Evolutionary conservation across 2,888 invertebrate genomes (phyloP).

Genomic region (Scaptomyza tumidula): DNA sequence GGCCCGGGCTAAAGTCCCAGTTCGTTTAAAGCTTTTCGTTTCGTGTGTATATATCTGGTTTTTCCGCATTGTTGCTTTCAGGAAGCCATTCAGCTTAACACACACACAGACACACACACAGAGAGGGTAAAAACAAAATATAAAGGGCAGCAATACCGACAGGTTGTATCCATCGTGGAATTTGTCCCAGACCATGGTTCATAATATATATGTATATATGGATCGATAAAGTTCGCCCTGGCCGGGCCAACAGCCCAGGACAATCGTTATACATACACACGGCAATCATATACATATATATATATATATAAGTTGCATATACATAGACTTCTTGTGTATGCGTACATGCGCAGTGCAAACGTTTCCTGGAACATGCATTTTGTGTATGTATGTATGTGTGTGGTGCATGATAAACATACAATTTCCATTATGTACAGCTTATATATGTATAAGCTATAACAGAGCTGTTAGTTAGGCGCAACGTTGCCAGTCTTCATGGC

Average conservation of each 20-base stretch:
- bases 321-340: background rate
- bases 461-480: constrained; percentile 26
- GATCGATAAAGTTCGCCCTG: constrained; percentile 56
- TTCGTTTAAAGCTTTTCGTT: constrained; percentile 8
- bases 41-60: constrained; percentile 45
- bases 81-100: constrained; percentile 42
- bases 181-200: constrained; percentile 77
- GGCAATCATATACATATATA: constrained; percentile 10
- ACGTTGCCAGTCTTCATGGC: constrained; percentile 40
- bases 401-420: background rate
- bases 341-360: constrained; percentile 54
- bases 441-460: constrained; percentile 9
- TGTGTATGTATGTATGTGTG: background rate
- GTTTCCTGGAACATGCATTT: constrained; percentile 44
- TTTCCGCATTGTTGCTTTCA: constrained; percentile 58
- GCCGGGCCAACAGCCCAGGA: constrained; percentile 71
- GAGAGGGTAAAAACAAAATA: constrained; percentile 8
- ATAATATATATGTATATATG: constrained; percentile 29
- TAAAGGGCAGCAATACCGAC: constrained; percentile 57
- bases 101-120: constrained; percentile 4
- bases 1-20: constrained; percentile 6
- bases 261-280: constrained; percentile 44
- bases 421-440: background rate
- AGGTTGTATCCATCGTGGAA: constrained; percentile 70
- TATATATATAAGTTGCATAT: constrained; percentile 2